phyloP scores from a whole-genome alignment of 2,888 invertebrate genomes.

The Acanthacorydalis orientalis region DNA sequence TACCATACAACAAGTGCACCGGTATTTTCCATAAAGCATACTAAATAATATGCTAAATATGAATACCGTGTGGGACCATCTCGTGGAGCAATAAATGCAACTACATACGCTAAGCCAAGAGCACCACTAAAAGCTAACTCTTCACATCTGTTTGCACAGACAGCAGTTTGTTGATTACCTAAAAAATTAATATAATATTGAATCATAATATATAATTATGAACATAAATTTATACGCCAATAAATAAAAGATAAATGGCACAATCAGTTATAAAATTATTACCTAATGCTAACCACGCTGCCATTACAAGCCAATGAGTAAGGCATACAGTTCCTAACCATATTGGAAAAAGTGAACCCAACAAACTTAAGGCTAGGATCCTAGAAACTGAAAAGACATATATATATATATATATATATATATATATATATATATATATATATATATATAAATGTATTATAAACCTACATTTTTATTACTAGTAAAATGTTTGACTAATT shows the following conservation, averaged over 20 bases:
- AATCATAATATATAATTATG: no score
- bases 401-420: slow-evolving; percentile 9
- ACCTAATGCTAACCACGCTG: slow-evolving; percentile 31
- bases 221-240: no score
- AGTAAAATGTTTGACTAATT: no score
- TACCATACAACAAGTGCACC: slow-evolving; percentile 29
- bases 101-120: slow-evolving; percentile 38
- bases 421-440: no score
- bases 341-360: slow-evolving; percentile 32
- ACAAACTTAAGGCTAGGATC: slow-evolving; percentile 35
- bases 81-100: slow-evolving; percentile 39
- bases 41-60: slow-evolving; percentile 29
- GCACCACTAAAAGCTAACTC: slow-evolving; percentile 30
- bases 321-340: slow-evolving; percentile 31
- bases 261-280: not conserved
- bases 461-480: no score
- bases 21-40: slow-evolving; percentile 31
- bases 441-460: no score
- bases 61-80: slow-evolving; percentile 39
- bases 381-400: slow-evolving; percentile 23
- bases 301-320: slow-evolving; percentile 37
- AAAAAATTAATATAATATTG: not conserved
- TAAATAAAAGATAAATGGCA: not conserved
- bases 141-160: slow-evolving; percentile 27
- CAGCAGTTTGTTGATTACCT: slow-evolving; percentile 26